phyloP scores from a whole-genome alignment of 2,113 vertebrate genomes.

The Butorides virescens region DNA sequence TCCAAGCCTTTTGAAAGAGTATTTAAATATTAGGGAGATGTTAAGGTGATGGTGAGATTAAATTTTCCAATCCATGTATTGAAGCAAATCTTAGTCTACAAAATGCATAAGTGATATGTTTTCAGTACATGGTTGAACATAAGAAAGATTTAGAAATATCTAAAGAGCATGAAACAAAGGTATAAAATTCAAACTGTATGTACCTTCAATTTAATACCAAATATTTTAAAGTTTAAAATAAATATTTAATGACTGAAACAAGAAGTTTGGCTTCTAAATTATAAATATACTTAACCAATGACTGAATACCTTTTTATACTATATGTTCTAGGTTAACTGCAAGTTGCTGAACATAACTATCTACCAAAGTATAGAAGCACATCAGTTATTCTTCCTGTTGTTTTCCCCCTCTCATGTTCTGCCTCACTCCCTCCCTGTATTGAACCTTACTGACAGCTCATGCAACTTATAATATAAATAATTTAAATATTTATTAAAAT shows the following conservation, averaged over 20 bases:
- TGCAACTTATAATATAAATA: not conserved
- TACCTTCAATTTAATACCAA: not conserved
- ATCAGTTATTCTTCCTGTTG: not conserved
- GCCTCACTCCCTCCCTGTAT: not conserved
- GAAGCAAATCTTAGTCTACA: not conserved
- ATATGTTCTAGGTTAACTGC: not conserved
- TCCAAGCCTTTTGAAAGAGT: not conserved
- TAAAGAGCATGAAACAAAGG: not conserved
- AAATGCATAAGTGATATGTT: not conserved
- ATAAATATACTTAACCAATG: not conserved
- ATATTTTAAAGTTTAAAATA: not conserved
- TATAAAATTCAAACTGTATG: not conserved
- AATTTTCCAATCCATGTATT: not conserved
- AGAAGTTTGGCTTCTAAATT: not conserved
- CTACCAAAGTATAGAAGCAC: not conserved
- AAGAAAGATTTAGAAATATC: not conserved
- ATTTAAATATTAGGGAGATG: not conserved
- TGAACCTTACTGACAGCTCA: not conserved
- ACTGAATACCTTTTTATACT: not conserved
- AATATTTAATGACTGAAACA: not conserved
- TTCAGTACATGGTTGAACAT: not conserved
- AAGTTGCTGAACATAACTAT: not conserved
- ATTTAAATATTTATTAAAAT: not conserved
- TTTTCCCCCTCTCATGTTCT: not conserved
- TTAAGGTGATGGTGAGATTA: not conserved